A percentile compares a stretch with the other conserved stretches of the same genome.
Conservation (phyloP, 2,888 invertebrate genomes). For the Cacoxenus indagator region DNA sequence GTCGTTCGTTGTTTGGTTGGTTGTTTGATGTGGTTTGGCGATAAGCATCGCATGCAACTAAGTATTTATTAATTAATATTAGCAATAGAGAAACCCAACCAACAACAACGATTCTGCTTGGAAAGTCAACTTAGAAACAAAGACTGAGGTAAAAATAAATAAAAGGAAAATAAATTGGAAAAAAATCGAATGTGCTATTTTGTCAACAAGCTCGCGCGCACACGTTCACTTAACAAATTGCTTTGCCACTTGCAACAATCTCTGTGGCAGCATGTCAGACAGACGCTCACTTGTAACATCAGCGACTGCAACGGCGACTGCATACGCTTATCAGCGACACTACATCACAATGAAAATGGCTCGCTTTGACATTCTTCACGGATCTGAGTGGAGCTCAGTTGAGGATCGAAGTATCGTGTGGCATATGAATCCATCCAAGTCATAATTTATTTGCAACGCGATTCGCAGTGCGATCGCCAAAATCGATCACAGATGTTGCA, state of each 20-base stretch:
- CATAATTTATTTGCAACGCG: conserved; percentile 43
- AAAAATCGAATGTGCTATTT: not conserved
- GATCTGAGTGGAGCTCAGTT: not conserved
- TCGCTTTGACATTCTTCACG: conserved; percentile 20
- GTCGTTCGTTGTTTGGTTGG: no score
- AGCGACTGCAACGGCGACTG: not conserved
- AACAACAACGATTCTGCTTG: not conserved
- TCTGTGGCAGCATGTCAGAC: conserved; percentile 2
- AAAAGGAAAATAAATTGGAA: not conserved
- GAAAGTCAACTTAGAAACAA: not conserved
- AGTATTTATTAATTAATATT: conserved; percentile 22
- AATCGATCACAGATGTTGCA: conserved; percentile 21
- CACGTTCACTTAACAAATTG: conserved; percentile 60
- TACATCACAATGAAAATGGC: conserved; percentile 51
- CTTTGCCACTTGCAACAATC: conserved; percentile 59
- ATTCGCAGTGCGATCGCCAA: conserved; percentile 39
- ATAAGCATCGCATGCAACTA: conserved; percentile 17
- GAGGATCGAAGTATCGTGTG: not conserved
- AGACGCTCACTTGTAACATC: not conserved
- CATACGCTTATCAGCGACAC: conserved; percentile 53
- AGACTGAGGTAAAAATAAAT: not conserved
- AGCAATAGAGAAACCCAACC: not conserved
- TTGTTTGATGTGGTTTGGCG: not conserved
- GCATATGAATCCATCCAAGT: conserved; percentile 14
- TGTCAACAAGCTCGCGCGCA: conserved; percentile 28